These are phyloP conservation scores for Heterodera filipjevi DNA, from an alignment of 2,888 invertebrate genomes.

Conservation along the genomic window DNA sequence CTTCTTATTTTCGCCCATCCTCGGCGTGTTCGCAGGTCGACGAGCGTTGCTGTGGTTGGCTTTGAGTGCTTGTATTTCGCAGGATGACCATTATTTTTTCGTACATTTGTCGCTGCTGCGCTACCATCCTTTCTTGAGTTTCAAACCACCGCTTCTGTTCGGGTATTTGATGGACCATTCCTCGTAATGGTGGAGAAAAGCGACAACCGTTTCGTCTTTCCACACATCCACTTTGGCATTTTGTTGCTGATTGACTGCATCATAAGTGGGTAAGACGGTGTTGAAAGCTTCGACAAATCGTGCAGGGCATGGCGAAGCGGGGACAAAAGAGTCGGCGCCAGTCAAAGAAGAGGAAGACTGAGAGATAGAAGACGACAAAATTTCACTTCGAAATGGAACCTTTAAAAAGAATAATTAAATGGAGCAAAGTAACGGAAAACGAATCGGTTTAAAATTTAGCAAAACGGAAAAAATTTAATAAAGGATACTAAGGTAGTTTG, in stretches of 20 bases:
- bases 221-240: not conserved
- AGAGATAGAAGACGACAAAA: not conserved
- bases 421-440: too few relatives aligned
- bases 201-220: not conserved
- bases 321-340: not conserved
- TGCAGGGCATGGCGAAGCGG: not conserved
- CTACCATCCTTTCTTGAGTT: not conserved
- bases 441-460: too few relatives aligned
- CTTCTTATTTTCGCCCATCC: not conserved
- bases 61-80: not conserved
- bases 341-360: not conserved
- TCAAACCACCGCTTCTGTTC: not conserved
- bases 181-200: not conserved
- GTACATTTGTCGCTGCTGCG: not conserved
- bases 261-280: not conserved
- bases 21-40: too few relatives aligned
- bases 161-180: constrained; percentile 5
- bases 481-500: too few relatives aligned
- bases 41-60: not conserved
- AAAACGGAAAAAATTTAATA: too few relatives aligned
- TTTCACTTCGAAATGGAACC: not conserved
- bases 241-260: not conserved
- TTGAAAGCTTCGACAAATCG: not conserved
- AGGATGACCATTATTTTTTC: not conserved
- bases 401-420: not conserved